Base-by-base conservation (phyloP, 2,888 invertebrate species). In the Selenia dentaria region DNA sequence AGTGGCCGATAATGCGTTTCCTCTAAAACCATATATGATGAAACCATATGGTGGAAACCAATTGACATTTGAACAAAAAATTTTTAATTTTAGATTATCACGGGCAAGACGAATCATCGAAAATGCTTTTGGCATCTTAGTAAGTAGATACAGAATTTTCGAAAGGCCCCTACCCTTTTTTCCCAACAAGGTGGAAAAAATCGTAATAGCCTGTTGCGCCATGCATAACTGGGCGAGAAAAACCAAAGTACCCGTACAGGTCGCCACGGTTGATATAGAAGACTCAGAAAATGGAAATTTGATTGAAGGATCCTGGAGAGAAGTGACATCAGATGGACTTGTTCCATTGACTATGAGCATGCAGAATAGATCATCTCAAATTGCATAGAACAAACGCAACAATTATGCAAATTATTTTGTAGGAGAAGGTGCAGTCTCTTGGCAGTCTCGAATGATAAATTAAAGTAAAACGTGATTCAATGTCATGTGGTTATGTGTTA, bases 391-490 rank as follows among this genome's bases (percentile, higher is more conserved):
- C 10, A 3, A 20, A 1, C 29, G 38, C 8, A 43, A 50, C 25
- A 40, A 39, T 34, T 55, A 55, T 35, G 46, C 55, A 5, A 18
- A 40, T 26, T 57, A 54, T 45, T 59, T 59, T 50, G 53, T 51
- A 8, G 47, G 47, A 34, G 42, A 49, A 20, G 55, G 55, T 13
- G 29, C 52, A 31, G 55, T 59, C 5, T 16, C 39, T 22, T 62
- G 59, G 57, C 57, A 60, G 39, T 12, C 25, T 9, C 20, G 54
- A 51, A 48, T 44, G 44, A 34, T 27, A 33, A 35, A 33, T 14
- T 29, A 29, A 29, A 12, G 28, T 28, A 28, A 28, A 28, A 28
- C 28, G 28, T 12, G 28, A 28, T 28, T 28, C 28, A 28, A 28
- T 28, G 28, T 28, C 12, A 28, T 28, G 12, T 44, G 46, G 44